phyloP scores from a whole-genome alignment of 1,140 invertebrate genomes.

The Brachionus plicatilis region DNA sequence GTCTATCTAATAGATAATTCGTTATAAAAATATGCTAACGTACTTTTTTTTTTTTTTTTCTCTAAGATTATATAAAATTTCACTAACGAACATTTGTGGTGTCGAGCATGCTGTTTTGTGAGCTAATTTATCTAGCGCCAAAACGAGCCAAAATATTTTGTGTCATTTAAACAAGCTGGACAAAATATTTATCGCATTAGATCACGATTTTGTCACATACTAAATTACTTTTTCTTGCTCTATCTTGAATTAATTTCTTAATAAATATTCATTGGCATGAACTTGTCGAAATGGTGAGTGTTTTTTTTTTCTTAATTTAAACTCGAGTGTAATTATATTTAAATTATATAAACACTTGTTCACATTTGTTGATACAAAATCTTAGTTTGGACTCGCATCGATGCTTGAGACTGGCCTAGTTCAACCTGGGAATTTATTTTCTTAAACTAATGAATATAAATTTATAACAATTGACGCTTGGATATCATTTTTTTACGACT shows the following conservation, averaged over 20 bases:
- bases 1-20: not conserved
- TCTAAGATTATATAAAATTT: slow-evolving; percentile 12
- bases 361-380: not conserved
- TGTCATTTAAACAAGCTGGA: not conserved
- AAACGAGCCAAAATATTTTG: not conserved
- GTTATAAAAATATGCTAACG: not conserved
- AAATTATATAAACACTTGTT: slow-evolving; percentile 17
- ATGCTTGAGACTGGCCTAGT: not conserved
- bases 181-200: slow-evolving; percentile 8
- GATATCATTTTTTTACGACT: not conserved
- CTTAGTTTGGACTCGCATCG: not conserved
- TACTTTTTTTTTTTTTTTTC: not conserved
- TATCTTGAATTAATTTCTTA: not conserved
- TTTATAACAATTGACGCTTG: not conserved
- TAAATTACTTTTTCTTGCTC: not conserved
- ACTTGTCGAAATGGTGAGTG: not conserved
- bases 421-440: not conserved
- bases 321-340: not conserved
- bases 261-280: slow-evolving; percentile 24
- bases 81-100: not conserved
- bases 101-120: not conserved
- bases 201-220: slow-evolving; percentile 13
- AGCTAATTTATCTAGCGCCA: slow-evolving; percentile 7
- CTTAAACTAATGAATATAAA: not conserved
- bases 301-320: not conserved